phyloP scores from a whole-genome alignment of 1,140 invertebrate species.

The Amphibalanus amphitrite region DNA sequence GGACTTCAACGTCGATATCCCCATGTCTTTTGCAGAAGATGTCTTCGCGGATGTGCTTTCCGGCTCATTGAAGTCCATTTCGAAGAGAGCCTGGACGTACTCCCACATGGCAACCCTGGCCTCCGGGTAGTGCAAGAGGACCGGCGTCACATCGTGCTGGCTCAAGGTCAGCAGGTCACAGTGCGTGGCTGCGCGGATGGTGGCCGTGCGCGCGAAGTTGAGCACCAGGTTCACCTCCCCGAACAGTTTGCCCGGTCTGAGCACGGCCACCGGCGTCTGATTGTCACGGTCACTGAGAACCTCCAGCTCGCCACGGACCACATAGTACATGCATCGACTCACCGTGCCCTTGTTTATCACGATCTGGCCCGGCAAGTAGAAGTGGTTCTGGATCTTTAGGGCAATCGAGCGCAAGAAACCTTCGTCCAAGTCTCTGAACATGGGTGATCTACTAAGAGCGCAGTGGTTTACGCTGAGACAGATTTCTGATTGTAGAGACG shows the following conservation, averaged over 20 bases:
- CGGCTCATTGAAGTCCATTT: background rate
- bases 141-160: background rate
- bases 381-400: background rate
- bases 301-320: background rate
- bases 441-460: background rate
- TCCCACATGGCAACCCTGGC: background rate
- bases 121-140: background rate
- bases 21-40: too few relatives aligned
- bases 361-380: background rate
- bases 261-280: background rate
- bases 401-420: background rate
- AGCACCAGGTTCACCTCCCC: background rate
- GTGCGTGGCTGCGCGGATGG: background rate
- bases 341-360: background rate
- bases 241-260: background rate
- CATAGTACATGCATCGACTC: background rate
- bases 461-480: background rate
- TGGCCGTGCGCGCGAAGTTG: background rate
- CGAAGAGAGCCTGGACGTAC: background rate
- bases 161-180: background rate
- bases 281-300: background rate
- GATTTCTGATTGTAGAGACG: background rate
- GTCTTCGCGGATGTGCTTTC: too few relatives aligned
- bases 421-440: background rate
- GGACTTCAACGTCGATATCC: too few relatives aligned